Evolutionary conservation across 2,797 vertebrate genomes (phyloP).

Genomic region (Acestrorhynchus altus): DNA sequence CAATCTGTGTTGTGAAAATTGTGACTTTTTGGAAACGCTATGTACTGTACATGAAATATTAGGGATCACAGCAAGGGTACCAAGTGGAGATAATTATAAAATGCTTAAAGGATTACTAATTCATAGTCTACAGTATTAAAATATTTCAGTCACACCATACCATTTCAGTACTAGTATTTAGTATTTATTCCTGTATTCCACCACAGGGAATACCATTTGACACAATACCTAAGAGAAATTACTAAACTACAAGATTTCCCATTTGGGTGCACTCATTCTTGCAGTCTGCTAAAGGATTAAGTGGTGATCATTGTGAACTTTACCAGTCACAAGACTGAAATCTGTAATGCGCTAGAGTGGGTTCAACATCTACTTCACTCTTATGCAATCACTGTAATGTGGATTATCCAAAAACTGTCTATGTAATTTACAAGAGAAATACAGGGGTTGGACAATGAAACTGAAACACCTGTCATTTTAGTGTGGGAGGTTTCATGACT

Average conservation of each 20-base stretch:
- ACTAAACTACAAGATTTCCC: too few species aligned
- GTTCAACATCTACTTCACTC: too few species aligned
- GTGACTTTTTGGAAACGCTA: too few species aligned
- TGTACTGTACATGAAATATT: too few species aligned
- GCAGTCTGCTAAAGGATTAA: not conserved
- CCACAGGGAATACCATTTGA: not conserved
- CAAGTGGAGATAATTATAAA: not conserved
- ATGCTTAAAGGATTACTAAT: not conserved
- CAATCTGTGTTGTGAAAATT: too few species aligned
- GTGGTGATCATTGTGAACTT: not conserved
- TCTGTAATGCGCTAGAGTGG: not conserved
- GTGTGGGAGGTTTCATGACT: too few species aligned
- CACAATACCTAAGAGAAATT: not conserved
- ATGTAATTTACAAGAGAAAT: not conserved
- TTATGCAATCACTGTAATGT: not conserved
- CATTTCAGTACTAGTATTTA: not conserved
- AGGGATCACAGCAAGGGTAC: too few species aligned
- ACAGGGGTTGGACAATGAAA: too few species aligned
- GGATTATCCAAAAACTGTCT: not conserved
- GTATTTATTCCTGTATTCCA: not conserved
- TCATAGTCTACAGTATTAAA: constrained; percentile 7
- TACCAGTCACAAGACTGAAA: not conserved
- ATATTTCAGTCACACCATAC: not conserved
- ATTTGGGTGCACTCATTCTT: too few species aligned
- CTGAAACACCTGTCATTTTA: too few species aligned